Evolutionary conservation across 1,140 invertebrate species (phyloP), one percentile per base, ranked within the genome.

Genomic region (Drosophila miranda): DNA sequence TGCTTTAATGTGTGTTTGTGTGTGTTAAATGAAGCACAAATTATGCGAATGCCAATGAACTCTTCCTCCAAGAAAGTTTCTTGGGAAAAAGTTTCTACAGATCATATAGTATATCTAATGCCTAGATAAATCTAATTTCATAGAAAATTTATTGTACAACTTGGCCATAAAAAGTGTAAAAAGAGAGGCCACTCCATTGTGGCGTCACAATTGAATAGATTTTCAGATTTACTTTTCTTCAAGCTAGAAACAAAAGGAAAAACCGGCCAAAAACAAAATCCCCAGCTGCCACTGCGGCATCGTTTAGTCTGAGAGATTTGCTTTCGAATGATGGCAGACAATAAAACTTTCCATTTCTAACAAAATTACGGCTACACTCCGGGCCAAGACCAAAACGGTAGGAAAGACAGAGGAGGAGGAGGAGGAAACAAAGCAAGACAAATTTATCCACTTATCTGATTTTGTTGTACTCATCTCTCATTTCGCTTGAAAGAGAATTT

Each of bases 311-410:
- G 64, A 78, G 81, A 76, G 63, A 77, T 86, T 84, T 74, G 68
- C 68, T 80, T 86, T 74, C 67, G 62, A 76, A 62, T 67, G 61
- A 78, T 75, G 60, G 66, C 69, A 38, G 68, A 84, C 81, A 86
- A 84, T 81, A 81, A 83, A 84, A 84, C 81, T 84, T 84, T 84
- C 81, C 81, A 86, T 84, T 84, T 87, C 77, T 66, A 84, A 81
- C 72, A 84, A 84, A 80, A 84, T 82, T 83, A 38, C 34, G 34
- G 34, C 34, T 38, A 78, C 74, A 66, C 70, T 74, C 48, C 30
- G 11, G 11, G 34, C 34, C 34, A 38, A 38, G 34, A 38, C 34
- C 34, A 38, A 30, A 30, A 30, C 30, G 30, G 8, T 0, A 6
- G 2, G 9, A 30, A 0, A 34, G 7, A 57, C 21, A 21, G 34